A percentile compares a stretch with the other conserved stretches of the same genome.
Evolutionary conservation across 2,113 vertebrate species (phyloP).

Genomic region (Microtus oregoni): DNA sequence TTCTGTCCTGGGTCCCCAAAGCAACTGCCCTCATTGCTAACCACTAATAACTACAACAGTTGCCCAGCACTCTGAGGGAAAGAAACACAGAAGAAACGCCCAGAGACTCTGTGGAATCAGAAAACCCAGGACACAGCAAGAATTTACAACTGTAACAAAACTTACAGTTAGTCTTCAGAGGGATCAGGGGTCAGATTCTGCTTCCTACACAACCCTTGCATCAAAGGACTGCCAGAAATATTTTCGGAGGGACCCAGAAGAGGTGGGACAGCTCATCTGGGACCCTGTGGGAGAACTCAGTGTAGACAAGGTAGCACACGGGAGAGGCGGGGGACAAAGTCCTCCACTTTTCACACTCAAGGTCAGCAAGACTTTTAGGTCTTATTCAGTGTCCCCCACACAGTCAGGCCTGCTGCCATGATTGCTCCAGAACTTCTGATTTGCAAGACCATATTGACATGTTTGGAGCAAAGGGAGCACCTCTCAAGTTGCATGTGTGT

Average conservation of each 20-base stretch:
- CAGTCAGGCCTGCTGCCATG: not conserved
- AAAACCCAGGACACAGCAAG: not conserved
- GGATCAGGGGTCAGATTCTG: not conserved
- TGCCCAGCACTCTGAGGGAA: not conserved
- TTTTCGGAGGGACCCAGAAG: not conserved
- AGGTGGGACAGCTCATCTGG: not conserved
- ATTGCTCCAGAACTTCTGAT: not conserved
- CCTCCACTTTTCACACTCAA: not conserved
- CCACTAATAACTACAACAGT: not conserved
- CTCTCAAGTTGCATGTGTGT: not conserved
- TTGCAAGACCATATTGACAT: fast-evolving
- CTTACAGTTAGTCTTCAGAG: not conserved
- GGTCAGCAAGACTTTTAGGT: not conserved
- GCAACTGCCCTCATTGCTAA: not conserved
- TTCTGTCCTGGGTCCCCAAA: not conserved
- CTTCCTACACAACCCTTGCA: not conserved
- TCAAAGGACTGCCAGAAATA: not conserved
- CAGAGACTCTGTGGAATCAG: not conserved
- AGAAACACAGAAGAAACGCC: not conserved
- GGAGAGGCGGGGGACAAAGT: not conserved
- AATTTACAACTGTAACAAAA: not conserved
- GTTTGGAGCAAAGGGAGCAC: not conserved
- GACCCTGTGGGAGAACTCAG: not conserved
- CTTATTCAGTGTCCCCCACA: fast-evolving
- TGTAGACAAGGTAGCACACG: fast-evolving